These are phyloP conservation scores for Amblyraja radiata DNA, from an alignment of 2,797 vertebrate species.

Conservation along the genomic window DNA sequence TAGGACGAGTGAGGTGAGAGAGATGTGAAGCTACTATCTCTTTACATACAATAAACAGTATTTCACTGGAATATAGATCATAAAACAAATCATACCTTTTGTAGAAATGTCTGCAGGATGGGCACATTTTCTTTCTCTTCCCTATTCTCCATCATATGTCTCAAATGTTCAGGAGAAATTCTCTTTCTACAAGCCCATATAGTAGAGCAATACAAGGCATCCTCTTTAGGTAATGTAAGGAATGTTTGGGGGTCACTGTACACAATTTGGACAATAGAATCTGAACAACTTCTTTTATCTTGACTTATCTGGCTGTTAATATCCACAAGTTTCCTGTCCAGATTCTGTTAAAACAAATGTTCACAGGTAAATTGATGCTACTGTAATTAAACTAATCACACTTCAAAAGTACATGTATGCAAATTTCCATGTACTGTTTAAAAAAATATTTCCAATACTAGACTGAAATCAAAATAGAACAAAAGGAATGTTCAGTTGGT, in stretches of 20 bases:
- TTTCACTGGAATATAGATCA: not conserved
- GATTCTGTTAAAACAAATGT: constrained; percentile 47
- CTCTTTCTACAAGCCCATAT: constrained; percentile 80
- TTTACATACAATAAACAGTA: not conserved
- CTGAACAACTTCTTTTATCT: constrained; percentile 73
- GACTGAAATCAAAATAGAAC: not conserved
- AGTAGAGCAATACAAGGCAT: constrained; percentile 65
- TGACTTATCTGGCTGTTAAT: constrained; percentile 63
- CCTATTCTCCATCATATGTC: constrained; percentile 75
- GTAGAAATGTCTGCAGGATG: constrained; percentile 80
- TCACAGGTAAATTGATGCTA: not conserved
- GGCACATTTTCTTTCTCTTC: constrained; percentile 69
- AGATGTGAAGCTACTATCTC: not conserved
- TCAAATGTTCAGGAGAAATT: constrained; percentile 67
- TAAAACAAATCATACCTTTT: constrained; percentile 59
- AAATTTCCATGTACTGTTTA: not conserved
- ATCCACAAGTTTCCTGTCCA: constrained; percentile 64
- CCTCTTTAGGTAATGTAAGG: constrained; percentile 62
- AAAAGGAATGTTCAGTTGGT: not conserved
- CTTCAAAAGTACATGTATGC: not conserved
- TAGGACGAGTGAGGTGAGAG: not conserved
- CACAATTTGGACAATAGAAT: constrained; percentile 70
- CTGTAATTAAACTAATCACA: not conserved
- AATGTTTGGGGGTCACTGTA: constrained; percentile 70
- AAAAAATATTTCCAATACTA: not conserved